Evolutionary conservation across 2,797 vertebrate genomes (phyloP).

Genomic region (Ispidina picta): DNA sequence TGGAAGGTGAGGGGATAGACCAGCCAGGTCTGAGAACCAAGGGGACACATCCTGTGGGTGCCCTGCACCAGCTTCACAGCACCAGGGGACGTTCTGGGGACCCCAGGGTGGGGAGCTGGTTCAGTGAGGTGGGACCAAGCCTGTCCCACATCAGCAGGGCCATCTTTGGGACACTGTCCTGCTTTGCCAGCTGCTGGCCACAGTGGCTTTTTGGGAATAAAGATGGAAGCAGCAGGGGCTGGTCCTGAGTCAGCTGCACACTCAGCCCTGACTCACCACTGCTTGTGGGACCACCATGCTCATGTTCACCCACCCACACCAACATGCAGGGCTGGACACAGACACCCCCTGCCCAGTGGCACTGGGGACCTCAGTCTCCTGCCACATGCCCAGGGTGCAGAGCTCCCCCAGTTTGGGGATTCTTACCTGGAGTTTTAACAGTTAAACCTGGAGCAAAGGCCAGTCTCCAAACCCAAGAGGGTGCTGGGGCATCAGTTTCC

Average conservation of each 20-base stretch:
- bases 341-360: rapidly evolving
- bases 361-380: rapidly evolving
- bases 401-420: neutral
- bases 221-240: slow-evolving; percentile 68
- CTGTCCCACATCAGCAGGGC: slow-evolving; percentile 44
- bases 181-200: neutral
- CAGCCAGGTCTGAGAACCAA: neutral
- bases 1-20: rapidly evolving
- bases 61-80: rapidly evolving
- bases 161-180: slow-evolving; percentile 20
- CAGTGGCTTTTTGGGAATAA: slow-evolving; percentile 86
- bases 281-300: neutral
- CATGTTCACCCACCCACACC: neutral
- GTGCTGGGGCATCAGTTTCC: neutral
- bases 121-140: neutral
- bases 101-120: neutral
- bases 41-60: rapidly evolving
- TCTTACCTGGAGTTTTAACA: neutral
- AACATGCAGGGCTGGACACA: too few species aligned
- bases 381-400: rapidly evolving
- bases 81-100: neutral
- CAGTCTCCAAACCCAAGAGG: neutral
- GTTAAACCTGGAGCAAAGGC: too few species aligned
- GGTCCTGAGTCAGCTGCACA: slow-evolving; percentile 76
- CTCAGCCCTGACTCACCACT: slow-evolving; percentile 74